Evolutionary conservation across 2,888 invertebrate species (phyloP), one percentile per base, ranked within the genome.

Genomic region (Ametastegia equiseti): DNA sequence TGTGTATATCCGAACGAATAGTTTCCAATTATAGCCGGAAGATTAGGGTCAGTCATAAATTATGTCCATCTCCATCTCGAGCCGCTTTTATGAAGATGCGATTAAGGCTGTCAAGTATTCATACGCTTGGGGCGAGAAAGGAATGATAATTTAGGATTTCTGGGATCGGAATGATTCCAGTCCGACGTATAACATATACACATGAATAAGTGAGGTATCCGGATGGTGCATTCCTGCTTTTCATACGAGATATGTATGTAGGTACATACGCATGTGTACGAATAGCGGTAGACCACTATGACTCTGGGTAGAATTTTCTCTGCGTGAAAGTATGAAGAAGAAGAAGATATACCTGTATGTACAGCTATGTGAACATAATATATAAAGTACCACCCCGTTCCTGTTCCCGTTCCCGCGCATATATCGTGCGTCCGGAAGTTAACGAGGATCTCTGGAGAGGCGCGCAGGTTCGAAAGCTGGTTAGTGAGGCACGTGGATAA

Each of bases 21-120:
- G 60, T 60, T 60, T 60, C 60, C 60, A 30, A 30, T 60, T 60
- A 60, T 60, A 60, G 60, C 60, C 15, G 60, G 30, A 60, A 60
- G 60, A 60, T 60, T 60, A 60, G 60, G 60, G 60, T 60, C 60
- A 60, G 15, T 23, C 60, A 60, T 60, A 27, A 30, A 60, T 27
- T 60, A 9, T 60, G 13, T 30, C 30, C 60, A 9, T 42, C 9
- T 42, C 5, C 42, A 42, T 42, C 9, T 42, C 9, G 5, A 9
- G 9, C 42, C 9, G 42, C 42, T 42, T 42, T 6, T 42, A 6
- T 42, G 50, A 13, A 50, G 50, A 5, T 15, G 4, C 15, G 50
- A 50, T 7, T 15, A 50, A 5, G n/a, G n/a, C n/a, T n/a, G n/a
- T n/a, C n/a, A n/a, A n/a, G n/a, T n/a, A n/a, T n/a, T n/a, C n/a